Conservation (phyloP, 2,113 vertebrate species). For the Protobothrops flavoviridis region DNA sequence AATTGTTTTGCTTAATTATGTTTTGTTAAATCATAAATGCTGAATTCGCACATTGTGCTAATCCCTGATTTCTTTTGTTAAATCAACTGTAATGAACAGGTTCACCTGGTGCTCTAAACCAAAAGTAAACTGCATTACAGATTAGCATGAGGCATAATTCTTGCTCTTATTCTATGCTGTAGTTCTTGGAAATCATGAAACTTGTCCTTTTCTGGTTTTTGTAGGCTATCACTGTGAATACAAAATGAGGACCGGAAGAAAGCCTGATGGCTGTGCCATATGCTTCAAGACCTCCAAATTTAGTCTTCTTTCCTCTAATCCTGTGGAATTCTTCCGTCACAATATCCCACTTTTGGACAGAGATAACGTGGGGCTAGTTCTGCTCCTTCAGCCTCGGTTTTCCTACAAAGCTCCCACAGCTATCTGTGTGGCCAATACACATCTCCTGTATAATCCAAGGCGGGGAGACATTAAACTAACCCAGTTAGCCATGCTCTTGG, state of each 20-base stretch:
- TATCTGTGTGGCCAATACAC: conserved; percentile 92
- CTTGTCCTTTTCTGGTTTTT: conserved; percentile 16
- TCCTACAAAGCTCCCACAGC: conserved; percentile 32
- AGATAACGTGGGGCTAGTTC: conserved; percentile 92
- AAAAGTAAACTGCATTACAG: not conserved
- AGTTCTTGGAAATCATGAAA: not conserved
- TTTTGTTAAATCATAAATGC: not conserved
- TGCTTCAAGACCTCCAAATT: conserved; percentile 88
- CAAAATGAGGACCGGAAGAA: conserved; percentile 90
- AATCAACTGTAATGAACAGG: not conserved
- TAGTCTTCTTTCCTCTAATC: conserved; percentile 80
- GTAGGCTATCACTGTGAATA: conserved; percentile 93
- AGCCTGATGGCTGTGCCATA: conserved; percentile 91
- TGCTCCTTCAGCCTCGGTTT: conserved; percentile 78
- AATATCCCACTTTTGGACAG: conserved; percentile 87
- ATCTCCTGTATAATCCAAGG: conserved; percentile 93
- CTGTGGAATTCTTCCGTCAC: conserved; percentile 85
- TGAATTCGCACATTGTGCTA: not conserved
- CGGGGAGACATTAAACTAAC: conserved; percentile 95
- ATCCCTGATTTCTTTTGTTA: not conserved
- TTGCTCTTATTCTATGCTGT: not conserved
- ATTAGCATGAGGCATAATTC: not conserved
- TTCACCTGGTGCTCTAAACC: not conserved
- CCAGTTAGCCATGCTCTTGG: conserved; percentile 91
- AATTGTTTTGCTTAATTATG: not conserved